A percentile compares a stretch with the other conserved stretches of the same genome.
Evolutionary conservation across 1,140 invertebrate genomes (phyloP).

Genomic region (Geopemphigus sp.): DNA sequence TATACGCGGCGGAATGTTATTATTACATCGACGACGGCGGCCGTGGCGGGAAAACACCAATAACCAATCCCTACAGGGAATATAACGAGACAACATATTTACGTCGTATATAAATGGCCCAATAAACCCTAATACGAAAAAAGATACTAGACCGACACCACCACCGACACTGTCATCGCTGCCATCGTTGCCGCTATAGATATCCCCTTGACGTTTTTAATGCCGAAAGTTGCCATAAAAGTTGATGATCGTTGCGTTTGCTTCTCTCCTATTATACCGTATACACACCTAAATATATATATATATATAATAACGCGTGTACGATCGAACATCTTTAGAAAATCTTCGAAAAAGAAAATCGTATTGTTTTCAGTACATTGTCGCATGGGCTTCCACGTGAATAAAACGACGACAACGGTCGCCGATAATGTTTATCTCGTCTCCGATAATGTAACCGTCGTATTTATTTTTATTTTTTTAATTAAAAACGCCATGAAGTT

Average conservation of each 20-base stretch:
- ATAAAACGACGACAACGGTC: too few species aligned
- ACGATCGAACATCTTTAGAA: neutral
- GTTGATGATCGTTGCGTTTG: conserved; percentile 18
- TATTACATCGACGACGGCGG: conserved; percentile 22
- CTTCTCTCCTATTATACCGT: conserved; percentile 1
- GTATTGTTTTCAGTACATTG: too few species aligned
- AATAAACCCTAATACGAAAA: conserved; percentile 49
- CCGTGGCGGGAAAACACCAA: conserved; percentile 28
- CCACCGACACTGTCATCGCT: neutral
- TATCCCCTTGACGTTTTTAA: conserved; percentile 42
- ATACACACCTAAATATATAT: too few species aligned
- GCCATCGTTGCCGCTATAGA: neutral
- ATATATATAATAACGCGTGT: conserved; percentile 16
- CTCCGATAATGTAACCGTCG: neutral
- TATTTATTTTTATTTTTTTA: neutral
- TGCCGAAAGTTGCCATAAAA: conserved; percentile 36
- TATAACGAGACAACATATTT: conserved; percentile 49
- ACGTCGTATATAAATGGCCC: conserved; percentile 46
- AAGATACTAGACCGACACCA: conserved; percentile 21
- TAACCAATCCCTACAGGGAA: conserved; percentile 41
- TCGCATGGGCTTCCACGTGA: too few species aligned
- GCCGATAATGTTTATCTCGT: too few species aligned
- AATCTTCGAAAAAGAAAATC: neutral
- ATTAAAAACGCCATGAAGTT: conserved; percentile 10
- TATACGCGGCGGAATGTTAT: conserved; percentile 19